Evolutionary conservation across 2,888 invertebrate genomes (phyloP).

Genomic region (Caenorhabditis sinica): DNA sequence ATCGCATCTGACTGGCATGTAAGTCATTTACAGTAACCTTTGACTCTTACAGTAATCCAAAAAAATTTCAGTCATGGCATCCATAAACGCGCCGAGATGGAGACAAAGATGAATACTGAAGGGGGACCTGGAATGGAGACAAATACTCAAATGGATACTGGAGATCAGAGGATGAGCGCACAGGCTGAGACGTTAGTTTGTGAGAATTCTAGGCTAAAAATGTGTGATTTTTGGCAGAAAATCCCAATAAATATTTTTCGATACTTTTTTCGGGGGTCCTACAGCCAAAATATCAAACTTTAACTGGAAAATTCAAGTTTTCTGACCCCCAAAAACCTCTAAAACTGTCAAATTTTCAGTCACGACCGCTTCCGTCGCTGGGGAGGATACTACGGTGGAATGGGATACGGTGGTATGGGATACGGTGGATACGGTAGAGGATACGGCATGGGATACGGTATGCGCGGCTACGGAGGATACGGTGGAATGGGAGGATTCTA

Average conservation of each 20-base stretch:
- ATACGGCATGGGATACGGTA: constrained; percentile 27
- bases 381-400: constrained; percentile 18
- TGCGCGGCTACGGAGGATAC: not conserved
- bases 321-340: not conserved
- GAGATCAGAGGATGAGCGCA: not conserved
- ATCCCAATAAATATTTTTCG: not conserved
- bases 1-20: no score
- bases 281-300: no score
- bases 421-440: not conserved
- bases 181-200: not conserved
- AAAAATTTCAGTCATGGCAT: no score
- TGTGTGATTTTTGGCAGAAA: not conserved
- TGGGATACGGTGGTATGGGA: constrained; percentile 28
- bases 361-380: constrained; percentile 9
- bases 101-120: not conserved
- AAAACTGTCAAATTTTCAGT: not conserved
- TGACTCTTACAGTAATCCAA: no score
- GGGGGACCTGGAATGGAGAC: not conserved
- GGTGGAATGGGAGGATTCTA: not conserved
- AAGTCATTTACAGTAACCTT: no score
- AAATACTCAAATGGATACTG: not conserved
- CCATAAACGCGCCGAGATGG: no score
- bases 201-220: not conserved
- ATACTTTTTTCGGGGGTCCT: no score
- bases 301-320: not conserved